Percentiles rank a stretch among this genome's conserved stretches.
Conservation (phyloP, 2,113 vertebrate species). For the Archocentrus centrarchus region DNA sequence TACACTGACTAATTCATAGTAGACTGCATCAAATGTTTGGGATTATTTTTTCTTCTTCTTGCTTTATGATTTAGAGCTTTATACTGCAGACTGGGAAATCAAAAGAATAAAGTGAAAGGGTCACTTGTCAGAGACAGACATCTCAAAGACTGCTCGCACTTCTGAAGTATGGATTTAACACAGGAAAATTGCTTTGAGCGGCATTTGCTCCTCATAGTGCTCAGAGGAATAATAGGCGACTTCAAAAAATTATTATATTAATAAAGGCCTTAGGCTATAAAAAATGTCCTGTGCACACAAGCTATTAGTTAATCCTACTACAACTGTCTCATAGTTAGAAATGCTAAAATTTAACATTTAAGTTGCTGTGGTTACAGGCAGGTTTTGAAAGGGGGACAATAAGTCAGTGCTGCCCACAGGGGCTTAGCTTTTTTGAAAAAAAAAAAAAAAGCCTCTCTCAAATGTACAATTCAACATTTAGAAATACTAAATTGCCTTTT, state of each 20-base stretch:
- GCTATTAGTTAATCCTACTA: not conserved
- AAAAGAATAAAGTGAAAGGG: not conserved
- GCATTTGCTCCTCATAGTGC: not conserved
- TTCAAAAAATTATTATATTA: not conserved
- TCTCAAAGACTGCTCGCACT: not conserved
- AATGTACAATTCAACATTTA: not conserved
- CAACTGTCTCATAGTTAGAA: not conserved
- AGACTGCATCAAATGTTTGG: not conserved
- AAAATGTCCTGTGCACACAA: not conserved
- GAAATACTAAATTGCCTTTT: not conserved
- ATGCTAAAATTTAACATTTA: not conserved
- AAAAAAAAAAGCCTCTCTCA: not conserved
- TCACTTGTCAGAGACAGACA: not conserved
- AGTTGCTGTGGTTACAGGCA: not conserved
- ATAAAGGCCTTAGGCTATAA: not conserved
- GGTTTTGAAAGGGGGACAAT: not conserved
- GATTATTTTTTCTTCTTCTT: not conserved
- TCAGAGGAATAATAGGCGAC: not conserved
- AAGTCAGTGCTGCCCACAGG: not conserved
- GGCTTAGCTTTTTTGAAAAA: not conserved
- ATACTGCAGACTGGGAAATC: not conserved
- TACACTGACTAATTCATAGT: not conserved
- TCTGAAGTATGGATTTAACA: not conserved
- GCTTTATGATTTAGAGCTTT: not conserved
- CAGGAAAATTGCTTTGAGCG: not conserved